Conservation (phyloP, 2,888 invertebrate genomes). For the Cantharis lateralis region DNA sequence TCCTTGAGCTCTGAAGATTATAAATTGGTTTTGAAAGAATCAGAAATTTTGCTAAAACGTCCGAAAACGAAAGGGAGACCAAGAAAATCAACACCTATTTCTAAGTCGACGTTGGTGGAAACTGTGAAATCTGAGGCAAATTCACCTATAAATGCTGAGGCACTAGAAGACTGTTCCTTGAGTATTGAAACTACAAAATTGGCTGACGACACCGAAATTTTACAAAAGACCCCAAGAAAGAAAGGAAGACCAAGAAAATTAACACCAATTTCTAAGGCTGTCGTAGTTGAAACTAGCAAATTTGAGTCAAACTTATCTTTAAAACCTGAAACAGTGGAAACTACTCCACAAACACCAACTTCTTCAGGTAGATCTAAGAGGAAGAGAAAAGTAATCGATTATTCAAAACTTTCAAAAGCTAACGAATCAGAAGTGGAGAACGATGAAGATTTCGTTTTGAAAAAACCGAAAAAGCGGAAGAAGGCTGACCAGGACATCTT, state of each 20-base stretch:
- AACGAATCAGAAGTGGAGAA: background rate
- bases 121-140: background rate
- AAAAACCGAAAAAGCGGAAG: background rate
- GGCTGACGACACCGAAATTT: background rate
- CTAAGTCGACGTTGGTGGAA: too few relatives aligned
- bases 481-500: background rate
- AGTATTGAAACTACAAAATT: background rate
- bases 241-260: background rate
- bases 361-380: constrained; percentile 1
- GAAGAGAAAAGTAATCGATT: constrained; percentile 20
- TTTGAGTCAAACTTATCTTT: too few relatives aligned
- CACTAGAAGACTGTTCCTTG: background rate
- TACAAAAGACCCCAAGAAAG: background rate
- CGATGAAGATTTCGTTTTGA: background rate
- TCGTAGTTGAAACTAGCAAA: background rate
- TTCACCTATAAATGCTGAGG: background rate
- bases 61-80: too few relatives aligned
- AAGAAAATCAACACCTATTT: too few relatives aligned
- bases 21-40: too few relatives aligned
- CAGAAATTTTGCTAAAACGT: too few relatives aligned
- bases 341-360: background rate
- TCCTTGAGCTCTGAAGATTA: too few relatives aligned
- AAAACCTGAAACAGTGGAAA: background rate
- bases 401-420: constrained; percentile 9
- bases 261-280: background rate